These are phyloP conservation scores for Sminthurinus aureus DNA, from an alignment of 2,888 invertebrate genomes.

Conservation along the genomic window DNA sequence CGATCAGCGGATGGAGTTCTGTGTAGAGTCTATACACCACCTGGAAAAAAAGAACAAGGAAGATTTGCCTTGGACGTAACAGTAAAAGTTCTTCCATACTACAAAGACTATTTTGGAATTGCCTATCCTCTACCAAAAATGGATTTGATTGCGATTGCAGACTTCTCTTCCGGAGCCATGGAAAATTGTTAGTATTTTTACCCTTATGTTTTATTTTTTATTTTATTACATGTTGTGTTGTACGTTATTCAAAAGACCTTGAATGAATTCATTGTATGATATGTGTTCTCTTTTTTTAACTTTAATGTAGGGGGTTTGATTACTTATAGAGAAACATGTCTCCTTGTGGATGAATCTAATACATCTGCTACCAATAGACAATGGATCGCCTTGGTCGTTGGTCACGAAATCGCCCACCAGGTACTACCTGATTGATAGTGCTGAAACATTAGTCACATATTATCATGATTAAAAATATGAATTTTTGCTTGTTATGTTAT, in stretches of 20 bases:
- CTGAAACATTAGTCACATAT: neutral
- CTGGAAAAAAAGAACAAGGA: constrained; percentile 91
- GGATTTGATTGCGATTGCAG: constrained; percentile 94
- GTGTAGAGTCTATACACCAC: constrained; percentile 85
- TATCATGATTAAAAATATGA: neutral
- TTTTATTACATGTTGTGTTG: neutral
- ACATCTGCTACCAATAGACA: constrained; percentile 85
- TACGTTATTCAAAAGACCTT: neutral
- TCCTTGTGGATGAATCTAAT: constrained; percentile 88
- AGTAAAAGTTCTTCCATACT: constrained; percentile 84
- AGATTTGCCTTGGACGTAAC: constrained; percentile 90
- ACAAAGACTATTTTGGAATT: constrained; percentile 93
- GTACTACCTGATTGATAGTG: neutral
- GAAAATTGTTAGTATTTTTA: constrained; percentile 67
- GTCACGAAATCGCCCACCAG: constrained; percentile 69
- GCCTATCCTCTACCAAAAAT: constrained; percentile 96
- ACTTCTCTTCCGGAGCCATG: constrained; percentile 78
- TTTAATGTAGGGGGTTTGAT: constrained; percentile 1
- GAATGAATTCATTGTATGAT: neutral
- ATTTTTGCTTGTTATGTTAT: neutral
- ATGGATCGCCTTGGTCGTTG: constrained; percentile 86
- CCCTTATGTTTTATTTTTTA: neutral
- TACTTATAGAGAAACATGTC: constrained; percentile 65
- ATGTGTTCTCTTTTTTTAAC: neutral
- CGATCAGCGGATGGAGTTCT: constrained; percentile 81